Base-by-base conservation (phyloP, 2,888 invertebrate genomes). In the Mimachlamys varia region DNA sequence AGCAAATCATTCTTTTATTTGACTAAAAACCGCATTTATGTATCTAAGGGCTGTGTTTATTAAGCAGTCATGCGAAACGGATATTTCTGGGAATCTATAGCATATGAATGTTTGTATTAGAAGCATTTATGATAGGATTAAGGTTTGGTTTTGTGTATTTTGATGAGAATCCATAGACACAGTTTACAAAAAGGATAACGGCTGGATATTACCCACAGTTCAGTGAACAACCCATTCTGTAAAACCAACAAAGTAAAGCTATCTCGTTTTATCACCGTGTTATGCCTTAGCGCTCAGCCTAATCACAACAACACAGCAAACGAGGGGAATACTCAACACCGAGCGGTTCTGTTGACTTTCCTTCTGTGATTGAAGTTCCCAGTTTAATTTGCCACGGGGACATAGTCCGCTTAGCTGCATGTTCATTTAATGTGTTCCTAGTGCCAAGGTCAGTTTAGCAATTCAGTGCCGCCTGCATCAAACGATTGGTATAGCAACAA, bases 131-230 rank as follows among this genome's bases (percentile, higher is more conserved):
- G 76, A 76, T 76, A 76, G 76, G 76, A 76, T 76, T 76, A 76
- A 33, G 76, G 5, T 7, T 0, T 76, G 27, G 27, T 10, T 27
- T 33, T 76, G 76, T 76, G 33, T 27, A 76, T 76, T 15, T 33
- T 27, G 76, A 76, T 76, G 76, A 76, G 76, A 76, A 76, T 33
- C 76, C 76, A 76, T 76, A 27, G 76, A 27, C 76, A 76, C 76
- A 27, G 76, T 76, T 76, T 76, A 76, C 76, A 76, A 76, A 76
- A 76, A 76, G 76, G 76, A 76, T 76, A 76, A 76, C 76, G 76
- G 33, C 12, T 33, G 76, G 76, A 27, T 76, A 76, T 76, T 76
- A 76, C 76, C 27, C 4, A 76, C 76, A 76, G 76, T 76, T 76
- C 33, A 33, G 22, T 76, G 76, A 76, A 27, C 76, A 76, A 33